Evolutionary conservation across 2,888 invertebrate genomes (phyloP), one percentile per base, ranked within the genome.

Genomic region (Apotomis turbidana): DNA sequence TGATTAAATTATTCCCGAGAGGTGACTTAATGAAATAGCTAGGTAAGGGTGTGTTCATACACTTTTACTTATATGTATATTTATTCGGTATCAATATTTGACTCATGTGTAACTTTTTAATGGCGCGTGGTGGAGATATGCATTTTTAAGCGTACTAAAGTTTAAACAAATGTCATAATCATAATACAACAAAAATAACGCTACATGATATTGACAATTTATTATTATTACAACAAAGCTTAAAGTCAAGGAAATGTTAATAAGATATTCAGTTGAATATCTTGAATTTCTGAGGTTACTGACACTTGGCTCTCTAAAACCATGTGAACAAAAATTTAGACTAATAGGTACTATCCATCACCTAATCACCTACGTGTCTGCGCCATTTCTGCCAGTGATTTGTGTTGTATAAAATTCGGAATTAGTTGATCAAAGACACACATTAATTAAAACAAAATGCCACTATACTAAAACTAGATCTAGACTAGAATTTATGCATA

Each of bases 1-100:
- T 91, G 92, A 92, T 92, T 92, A 92, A 91, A 92, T 91, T 91
- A 90, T 93, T 88, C 87, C 83, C 78, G 78, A 79, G 86, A 87
- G 85, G 87, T 88, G 86, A 87, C 89, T 90, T 90, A 90, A 90
- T 90, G 88, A 91, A 90, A 90, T 87, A 85, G 84, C 84, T 83
- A 78, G 75, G 78, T 85, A 82, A 84, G 76, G 83, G 76, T 74
- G 75, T 75, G 76, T 80, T 79, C 79, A 83, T 44, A 36, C 15
- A 27, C 5, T 13, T 49, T 13, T 49, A n/a, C 3, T 49, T 1
- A 41, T 41, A 27, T 41, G 3, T 41, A 41, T 41, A 6, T 41
- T 41, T 6, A 41, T 6, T 41, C 6, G 6, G 4, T 4, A 6
- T 41, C 41, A 27, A 27, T 27, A 27, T 27, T 27, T 27, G 2